Percentiles rank a stretch among this genome's conserved stretches.
phyloP scores from a whole-genome alignment of 1,140 invertebrate genomes.

The Pseudomyrmex sp. region DNA sequence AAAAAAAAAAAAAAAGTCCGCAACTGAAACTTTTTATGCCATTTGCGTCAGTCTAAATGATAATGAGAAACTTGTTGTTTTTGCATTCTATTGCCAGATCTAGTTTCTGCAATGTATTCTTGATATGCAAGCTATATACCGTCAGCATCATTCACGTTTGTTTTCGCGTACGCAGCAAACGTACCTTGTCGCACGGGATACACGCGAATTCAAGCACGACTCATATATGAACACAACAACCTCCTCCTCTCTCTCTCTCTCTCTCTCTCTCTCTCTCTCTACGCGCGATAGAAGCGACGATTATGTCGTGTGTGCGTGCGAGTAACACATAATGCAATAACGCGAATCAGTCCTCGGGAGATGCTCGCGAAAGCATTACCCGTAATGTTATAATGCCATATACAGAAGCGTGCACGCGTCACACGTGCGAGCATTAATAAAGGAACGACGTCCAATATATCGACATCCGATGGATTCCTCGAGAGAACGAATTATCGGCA shows the following conservation, averaged over 20 bases:
- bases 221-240: conserved; percentile 46
- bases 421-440: conserved; percentile 54
- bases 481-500: conserved; percentile 54
- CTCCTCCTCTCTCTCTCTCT: conserved; percentile 5
- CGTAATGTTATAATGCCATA: conserved; percentile 69
- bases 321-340: conserved; percentile 64
- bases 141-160: conserved; percentile 44
- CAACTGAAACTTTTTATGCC: neutral
- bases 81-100: conserved; percentile 28
- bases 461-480: conserved; percentile 54
- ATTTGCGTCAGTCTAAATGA: neutral
- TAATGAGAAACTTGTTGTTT: neutral
- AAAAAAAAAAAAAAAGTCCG: neutral
- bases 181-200: conserved; percentile 51
- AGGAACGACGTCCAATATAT: conserved; percentile 56
- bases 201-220: conserved; percentile 51
- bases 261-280: neutral
- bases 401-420: conserved; percentile 25
- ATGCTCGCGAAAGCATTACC: conserved; percentile 68
- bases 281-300: conserved; percentile 32
- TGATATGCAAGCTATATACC: conserved; percentile 39
- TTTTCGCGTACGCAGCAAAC: conserved; percentile 42
- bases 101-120: conserved; percentile 21
- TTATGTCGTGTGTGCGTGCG: conserved; percentile 46
- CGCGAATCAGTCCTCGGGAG: conserved; percentile 63